phyloP scores from a whole-genome alignment of 2,888 invertebrate species.

The Sarcophaga subvicina region DNA sequence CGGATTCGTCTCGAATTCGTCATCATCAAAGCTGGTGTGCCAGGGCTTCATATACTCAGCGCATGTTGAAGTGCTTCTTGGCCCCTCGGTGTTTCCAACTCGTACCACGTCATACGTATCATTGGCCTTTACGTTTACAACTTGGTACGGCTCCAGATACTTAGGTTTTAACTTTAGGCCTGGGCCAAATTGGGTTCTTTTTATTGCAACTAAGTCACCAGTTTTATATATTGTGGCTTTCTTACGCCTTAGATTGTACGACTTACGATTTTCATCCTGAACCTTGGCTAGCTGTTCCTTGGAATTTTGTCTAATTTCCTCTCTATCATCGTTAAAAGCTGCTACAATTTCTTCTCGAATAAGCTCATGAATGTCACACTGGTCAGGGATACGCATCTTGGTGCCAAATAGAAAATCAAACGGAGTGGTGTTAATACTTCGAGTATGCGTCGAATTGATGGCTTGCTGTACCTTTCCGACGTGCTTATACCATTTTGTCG shows the following conservation, averaged over 20 bases:
- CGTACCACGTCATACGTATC: too few relatives aligned
- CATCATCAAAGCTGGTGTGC: too few relatives aligned
- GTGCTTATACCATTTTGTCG: neutral
- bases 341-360: constrained; percentile 33
- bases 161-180: constrained; percentile 34
- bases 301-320: constrained; percentile 21
- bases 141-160: too few relatives aligned
- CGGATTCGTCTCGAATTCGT: too few relatives aligned
- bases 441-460: constrained; percentile 54
- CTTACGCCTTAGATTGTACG: constrained; percentile 29
- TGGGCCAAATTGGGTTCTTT: constrained; percentile 44
- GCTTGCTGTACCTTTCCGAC: constrained; percentile 18
- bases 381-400: constrained; percentile 56
- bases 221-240: constrained; percentile 19
- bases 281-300: constrained; percentile 38
- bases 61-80: too few relatives aligned
- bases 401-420: constrained; percentile 63
- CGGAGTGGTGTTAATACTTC: constrained; percentile 66
- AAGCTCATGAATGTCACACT: constrained; percentile 1
- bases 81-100: constrained; percentile 1
- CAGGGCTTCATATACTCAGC: too few relatives aligned
- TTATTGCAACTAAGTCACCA: constrained; percentile 27
- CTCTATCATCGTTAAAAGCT: constrained; percentile 37
- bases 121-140: too few relatives aligned
- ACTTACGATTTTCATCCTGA: constrained; percentile 41